phyloP scores from a whole-genome alignment of 2,797 vertebrate genomes.

The Poecilia velifera region DNA sequence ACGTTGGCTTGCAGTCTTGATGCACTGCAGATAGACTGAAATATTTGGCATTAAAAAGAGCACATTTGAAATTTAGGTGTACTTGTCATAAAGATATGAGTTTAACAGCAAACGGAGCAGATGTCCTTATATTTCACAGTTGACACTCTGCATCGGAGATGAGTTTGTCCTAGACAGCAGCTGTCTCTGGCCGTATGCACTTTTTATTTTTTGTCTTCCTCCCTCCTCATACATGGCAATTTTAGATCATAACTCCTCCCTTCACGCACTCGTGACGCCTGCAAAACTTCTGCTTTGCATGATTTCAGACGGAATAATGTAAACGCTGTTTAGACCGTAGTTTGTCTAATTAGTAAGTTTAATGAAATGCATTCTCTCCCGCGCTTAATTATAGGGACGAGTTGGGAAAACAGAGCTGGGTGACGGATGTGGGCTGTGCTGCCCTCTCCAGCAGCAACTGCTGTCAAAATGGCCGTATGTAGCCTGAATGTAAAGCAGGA shows the following conservation, averaged over 20 bases:
- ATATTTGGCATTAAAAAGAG: conserved; percentile 26
- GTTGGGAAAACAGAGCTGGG: conserved; percentile 31
- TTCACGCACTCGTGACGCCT: conserved; percentile 32
- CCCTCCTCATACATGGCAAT: conserved; percentile 38
- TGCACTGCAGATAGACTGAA: conserved; percentile 18
- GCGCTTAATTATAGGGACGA: conserved; percentile 47
- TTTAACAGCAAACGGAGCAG: conserved; percentile 52
- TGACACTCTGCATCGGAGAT: conserved; percentile 58
- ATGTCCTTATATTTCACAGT: conserved; percentile 60
- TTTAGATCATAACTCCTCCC: conserved; percentile 40
- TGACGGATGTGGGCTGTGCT: conserved; percentile 27
- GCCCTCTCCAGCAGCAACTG: conserved; percentile 29
- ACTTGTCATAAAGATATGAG: conserved; percentile 36
- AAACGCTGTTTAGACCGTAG: conserved; percentile 35
- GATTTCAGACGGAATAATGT: conserved; percentile 41
- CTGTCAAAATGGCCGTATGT: conserved; percentile 29
- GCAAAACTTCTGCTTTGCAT: conserved; percentile 21
- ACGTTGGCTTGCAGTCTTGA: conserved; percentile 6
- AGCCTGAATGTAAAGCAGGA: conserved; percentile 46
- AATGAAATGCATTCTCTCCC: conserved; percentile 47
- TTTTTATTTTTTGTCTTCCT: conserved; percentile 24
- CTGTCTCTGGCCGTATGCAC: conserved; percentile 55
- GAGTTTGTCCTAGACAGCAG: conserved; percentile 59
- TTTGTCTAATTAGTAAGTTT: conserved; percentile 58
- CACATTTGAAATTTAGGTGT: conserved; percentile 35